These are phyloP conservation scores for Tetropium fuscum DNA, from an alignment of 2,888 invertebrate species.

Conservation along the genomic window DNA sequence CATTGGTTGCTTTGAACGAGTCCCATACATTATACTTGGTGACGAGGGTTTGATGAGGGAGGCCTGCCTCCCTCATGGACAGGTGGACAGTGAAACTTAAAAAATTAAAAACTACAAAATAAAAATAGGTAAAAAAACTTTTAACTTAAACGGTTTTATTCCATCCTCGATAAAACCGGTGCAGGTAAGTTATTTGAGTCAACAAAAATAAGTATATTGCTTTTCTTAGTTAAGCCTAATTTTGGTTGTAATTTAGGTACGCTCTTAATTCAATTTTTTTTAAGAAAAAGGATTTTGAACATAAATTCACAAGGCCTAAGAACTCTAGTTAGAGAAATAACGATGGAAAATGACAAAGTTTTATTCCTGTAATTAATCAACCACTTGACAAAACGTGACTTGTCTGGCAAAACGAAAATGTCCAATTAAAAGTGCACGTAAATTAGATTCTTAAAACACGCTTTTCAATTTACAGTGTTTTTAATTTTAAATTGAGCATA, in stretches of 20 bases:
- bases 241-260: no score
- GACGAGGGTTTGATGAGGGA: no score
- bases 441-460: slow-evolving; percentile 55
- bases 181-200: no score
- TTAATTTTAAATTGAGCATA: slow-evolving; percentile 51
- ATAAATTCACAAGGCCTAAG: background rate
- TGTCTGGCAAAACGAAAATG: slow-evolving; percentile 53
- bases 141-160: background rate
- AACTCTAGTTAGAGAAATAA: slow-evolving; percentile 17
- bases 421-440: slow-evolving; percentile 57
- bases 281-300: background rate
- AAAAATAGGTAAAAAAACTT: no score
- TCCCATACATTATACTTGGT: no score
- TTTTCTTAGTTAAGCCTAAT: no score
- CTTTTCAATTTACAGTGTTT: slow-evolving; percentile 50
- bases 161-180: no score
- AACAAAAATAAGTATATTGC: no score
- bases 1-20: no score
- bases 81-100: no score
- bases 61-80: no score
- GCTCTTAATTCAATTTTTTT: background rate
- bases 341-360: slow-evolving; percentile 35
- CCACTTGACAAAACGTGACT: slow-evolving; percentile 51
- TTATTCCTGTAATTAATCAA: slow-evolving; percentile 45
- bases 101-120: no score